Conservation (phyloP, 2,888 invertebrate species). For the Ferrisia virgata region DNA sequence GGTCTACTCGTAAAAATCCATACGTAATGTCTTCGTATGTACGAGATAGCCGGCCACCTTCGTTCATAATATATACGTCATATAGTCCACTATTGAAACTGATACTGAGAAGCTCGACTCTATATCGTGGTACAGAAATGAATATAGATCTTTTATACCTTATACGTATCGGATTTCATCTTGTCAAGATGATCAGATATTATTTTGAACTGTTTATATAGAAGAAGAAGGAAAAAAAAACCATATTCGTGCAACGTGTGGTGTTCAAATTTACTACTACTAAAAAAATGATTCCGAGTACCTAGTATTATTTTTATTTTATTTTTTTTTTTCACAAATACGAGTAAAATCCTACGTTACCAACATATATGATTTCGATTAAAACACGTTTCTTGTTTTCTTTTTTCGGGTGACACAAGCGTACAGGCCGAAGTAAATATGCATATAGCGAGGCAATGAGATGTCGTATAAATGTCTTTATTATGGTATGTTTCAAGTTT, state of each 20-base stretch:
- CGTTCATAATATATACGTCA: not conserved
- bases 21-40: not conserved
- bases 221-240: not conserved
- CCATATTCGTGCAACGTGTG: not conserved
- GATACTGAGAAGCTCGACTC: not conserved
- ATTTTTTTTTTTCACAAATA: no score
- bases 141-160: not conserved
- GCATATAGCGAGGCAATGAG: not conserved
- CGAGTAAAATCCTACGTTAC: not conserved
- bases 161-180: conserved; percentile 24
- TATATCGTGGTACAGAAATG: not conserved
- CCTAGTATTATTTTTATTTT: not conserved
- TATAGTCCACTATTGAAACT: not conserved
- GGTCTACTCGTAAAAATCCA: not conserved
- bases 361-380: not conserved
- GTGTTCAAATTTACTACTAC: not conserved
- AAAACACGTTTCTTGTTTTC: not conserved
- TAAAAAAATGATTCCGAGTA: not conserved
- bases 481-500: not conserved
- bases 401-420: not conserved
- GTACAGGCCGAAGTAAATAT: not conserved
- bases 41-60: not conserved
- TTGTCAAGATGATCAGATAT: conserved; percentile 19
- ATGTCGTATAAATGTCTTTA: conserved; percentile 6
- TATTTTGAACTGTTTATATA: not conserved